These are phyloP conservation scores for Helobdella robusta DNA, from an alignment of 2,888 invertebrate genomes.

Conservation along the genomic window DNA sequence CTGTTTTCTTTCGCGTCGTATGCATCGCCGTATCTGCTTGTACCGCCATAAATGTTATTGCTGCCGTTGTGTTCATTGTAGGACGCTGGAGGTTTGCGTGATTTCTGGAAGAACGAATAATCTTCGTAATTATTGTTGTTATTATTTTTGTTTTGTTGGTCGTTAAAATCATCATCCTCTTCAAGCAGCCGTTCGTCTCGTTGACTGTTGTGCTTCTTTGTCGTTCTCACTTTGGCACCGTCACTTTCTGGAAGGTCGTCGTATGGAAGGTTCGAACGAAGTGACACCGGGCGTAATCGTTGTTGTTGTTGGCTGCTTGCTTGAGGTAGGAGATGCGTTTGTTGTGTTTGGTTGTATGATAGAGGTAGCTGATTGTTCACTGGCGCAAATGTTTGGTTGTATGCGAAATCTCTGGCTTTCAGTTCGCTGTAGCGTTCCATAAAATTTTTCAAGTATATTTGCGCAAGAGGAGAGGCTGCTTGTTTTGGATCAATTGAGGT, in stretches of 20 bases:
- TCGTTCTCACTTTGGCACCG: no score
- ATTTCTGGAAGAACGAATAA: no score
- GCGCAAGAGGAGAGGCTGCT: not conserved
- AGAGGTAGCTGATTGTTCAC: not conserved
- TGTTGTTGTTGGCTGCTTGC: not conserved
- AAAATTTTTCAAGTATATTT: conserved; percentile 21
- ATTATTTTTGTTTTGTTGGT: no score
- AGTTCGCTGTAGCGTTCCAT: conserved; percentile 17
- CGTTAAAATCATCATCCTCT: no score
- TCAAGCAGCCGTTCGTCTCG: no score
- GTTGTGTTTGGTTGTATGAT: not conserved
- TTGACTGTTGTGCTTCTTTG: no score
- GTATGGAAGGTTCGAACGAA: not conserved
- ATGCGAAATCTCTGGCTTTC: conserved; percentile 16
- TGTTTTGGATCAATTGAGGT: not conserved
- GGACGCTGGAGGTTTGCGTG: no score
- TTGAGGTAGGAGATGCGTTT: not conserved
- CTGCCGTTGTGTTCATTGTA: no score
- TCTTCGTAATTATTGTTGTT: no score
- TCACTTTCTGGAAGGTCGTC: not conserved
- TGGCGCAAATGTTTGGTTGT: not conserved
- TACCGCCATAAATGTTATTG: no score
- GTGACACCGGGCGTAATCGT: not conserved
- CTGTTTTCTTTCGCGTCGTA: no score
- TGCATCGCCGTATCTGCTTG: no score